Evolutionary conservation across 2,797 vertebrate species (phyloP).

Genomic region (Heteromormyrus szaboi): DNA sequence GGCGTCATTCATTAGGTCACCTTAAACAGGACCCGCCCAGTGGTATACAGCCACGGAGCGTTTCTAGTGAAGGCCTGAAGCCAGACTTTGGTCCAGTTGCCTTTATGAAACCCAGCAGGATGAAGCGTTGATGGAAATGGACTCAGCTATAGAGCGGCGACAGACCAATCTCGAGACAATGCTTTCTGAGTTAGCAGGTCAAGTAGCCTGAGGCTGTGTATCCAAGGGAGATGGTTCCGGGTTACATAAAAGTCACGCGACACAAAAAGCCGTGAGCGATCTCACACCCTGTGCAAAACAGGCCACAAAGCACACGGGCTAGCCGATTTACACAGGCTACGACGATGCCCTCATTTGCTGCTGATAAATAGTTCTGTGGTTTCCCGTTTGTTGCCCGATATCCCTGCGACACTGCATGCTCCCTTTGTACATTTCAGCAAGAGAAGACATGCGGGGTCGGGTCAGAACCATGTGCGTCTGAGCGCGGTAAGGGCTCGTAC

Average conservation of each 20-base stretch:
- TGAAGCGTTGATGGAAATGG: neutral
- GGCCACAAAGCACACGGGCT: neutral
- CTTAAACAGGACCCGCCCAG: neutral
- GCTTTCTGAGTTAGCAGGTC: neutral
- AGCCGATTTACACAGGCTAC: neutral
- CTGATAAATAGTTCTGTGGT: neutral
- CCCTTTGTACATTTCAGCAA: neutral
- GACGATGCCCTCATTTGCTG: neutral
- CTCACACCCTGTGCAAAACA: neutral
- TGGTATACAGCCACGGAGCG: neutral
- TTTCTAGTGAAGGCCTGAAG: neutral
- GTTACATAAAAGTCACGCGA: neutral
- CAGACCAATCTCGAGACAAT: neutral
- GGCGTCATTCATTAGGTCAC: neutral
- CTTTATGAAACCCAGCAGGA: neutral
- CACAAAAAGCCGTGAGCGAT: neutral
- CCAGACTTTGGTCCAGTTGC: neutral
- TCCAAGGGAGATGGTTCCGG: neutral
- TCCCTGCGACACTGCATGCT: neutral
- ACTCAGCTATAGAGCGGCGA: neutral
- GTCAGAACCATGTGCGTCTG: neutral
- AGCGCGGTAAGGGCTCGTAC: neutral
- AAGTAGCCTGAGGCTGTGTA: neutral
- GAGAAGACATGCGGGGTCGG: neutral
- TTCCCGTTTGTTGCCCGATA: neutral